Conservation (phyloP, 2,888 invertebrate species). For the Auanema freiburgensis region DNA sequence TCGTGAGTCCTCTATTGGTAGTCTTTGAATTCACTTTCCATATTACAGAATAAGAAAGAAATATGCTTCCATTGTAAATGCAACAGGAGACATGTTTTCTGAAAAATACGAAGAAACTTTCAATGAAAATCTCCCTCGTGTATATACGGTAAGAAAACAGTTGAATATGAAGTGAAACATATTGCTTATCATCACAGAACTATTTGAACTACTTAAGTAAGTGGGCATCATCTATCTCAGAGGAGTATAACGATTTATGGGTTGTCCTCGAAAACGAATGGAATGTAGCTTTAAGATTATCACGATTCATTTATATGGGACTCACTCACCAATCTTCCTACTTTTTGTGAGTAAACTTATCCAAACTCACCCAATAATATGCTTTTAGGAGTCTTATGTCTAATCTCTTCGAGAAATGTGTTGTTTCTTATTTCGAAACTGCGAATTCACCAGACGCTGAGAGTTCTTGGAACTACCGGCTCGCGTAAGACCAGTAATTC, state of each 20-base stretch:
- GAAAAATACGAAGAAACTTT: too few relatives aligned
- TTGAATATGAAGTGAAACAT: background rate
- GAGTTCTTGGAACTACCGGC: too few relatives aligned
- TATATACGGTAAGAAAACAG: background rate
- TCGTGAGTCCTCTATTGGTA: constrained; percentile 9
- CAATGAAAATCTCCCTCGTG: background rate
- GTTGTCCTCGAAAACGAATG: constrained; percentile 31
- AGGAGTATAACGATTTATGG: constrained; percentile 5
- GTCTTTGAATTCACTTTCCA: too few relatives aligned
- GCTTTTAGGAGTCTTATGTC: too few relatives aligned
- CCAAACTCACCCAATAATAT: too few relatives aligned
- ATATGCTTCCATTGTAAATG: background rate
- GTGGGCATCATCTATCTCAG: constrained; percentile 29
- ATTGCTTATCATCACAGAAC: constrained; percentile 20
- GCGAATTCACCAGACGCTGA: too few relatives aligned
- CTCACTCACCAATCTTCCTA: constrained; percentile 22
- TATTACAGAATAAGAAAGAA: background rate
- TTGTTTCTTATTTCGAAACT: too few relatives aligned
- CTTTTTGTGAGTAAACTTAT: constrained; percentile 19
- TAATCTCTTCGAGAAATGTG: too few relatives aligned
- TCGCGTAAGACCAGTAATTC: too few relatives aligned
- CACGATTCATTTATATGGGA: constrained; percentile 28
- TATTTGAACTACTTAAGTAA: constrained; percentile 37
- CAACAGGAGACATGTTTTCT: background rate
- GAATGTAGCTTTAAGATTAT: constrained; percentile 25